phyloP scores from a whole-genome alignment of 2,888 invertebrate species.

The Lobophora halterata region DNA sequence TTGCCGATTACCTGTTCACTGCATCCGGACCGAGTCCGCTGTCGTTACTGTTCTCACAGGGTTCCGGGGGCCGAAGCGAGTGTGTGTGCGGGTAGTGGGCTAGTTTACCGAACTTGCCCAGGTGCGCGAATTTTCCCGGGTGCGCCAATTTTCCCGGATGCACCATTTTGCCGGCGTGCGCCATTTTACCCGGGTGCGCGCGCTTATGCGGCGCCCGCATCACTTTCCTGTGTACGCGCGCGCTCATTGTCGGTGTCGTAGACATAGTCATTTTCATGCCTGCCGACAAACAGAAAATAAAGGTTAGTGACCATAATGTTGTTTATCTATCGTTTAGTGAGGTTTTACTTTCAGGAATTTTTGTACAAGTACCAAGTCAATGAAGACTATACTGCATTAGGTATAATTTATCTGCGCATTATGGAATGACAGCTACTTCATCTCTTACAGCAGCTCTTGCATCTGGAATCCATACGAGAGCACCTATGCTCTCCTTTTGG shows the following conservation, averaged over 20 bases:
- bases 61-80: conserved; percentile 73
- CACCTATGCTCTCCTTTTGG: too few relatives aligned
- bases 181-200: conserved; percentile 71
- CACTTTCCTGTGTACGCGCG: conserved; percentile 84
- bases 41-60: conserved; percentile 94
- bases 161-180: conserved; percentile 71
- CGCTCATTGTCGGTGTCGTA: conserved; percentile 83
- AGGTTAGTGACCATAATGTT: conserved; percentile 15
- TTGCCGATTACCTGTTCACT: conserved; percentile 58
- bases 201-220: conserved; percentile 85
- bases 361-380: too few relatives aligned
- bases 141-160: conserved; percentile 67
- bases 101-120: conserved; percentile 68
- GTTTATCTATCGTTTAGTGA: too few relatives aligned
- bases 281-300: conserved; percentile 65
- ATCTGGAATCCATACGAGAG: too few relatives aligned
- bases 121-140: conserved; percentile 56
- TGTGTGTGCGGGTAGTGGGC: conserved; percentile 72
- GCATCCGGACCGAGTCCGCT: conserved; percentile 93
- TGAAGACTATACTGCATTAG: too few relatives aligned
- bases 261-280: conserved; percentile 89
- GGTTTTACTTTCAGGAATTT: too few relatives aligned
- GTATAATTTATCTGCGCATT: too few relatives aligned
- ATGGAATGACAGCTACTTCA: too few relatives aligned
- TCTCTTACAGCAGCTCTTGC: too few relatives aligned